Evolutionary conservation across 2,888 invertebrate genomes (phyloP).

Genomic region (Hermaeophaga mercurialis): DNA sequence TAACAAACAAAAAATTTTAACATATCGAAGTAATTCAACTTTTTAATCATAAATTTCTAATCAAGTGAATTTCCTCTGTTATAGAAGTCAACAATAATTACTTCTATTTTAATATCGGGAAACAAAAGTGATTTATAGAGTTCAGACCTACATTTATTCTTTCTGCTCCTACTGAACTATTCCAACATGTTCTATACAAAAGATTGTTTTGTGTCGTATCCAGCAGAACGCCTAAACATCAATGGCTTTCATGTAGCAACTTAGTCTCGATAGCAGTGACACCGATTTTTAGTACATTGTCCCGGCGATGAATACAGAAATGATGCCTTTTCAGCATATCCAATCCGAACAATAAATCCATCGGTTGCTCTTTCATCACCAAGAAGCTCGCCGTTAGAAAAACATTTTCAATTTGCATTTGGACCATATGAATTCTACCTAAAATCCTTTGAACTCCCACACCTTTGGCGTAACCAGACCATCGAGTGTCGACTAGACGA

Average conservation of each 20-base stretch:
- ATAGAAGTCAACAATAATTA: no score
- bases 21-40: no score
- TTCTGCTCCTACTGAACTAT: no score
- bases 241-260: slow-evolving; percentile 83
- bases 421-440: slow-evolving; percentile 96
- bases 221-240: no score
- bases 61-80: no score
- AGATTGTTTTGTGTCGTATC: no score
- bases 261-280: slow-evolving; percentile 91
- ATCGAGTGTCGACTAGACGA: slow-evolving; percentile 87
- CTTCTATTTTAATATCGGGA: no score
- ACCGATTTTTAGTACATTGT: slow-evolving; percentile 87
- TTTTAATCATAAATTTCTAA: no score
- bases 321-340: slow-evolving; percentile 94
- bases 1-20: no score
- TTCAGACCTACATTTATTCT: no score
- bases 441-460: slow-evolving; percentile 96
- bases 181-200: no score
- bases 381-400: slow-evolving; percentile 96
- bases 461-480: slow-evolving; percentile 96
- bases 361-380: slow-evolving; percentile 93
- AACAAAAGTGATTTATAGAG: no score
- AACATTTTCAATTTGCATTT: slow-evolving; percentile 93
- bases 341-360: slow-evolving; percentile 97
- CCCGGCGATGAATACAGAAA: slow-evolving; percentile 89